Conservation (phyloP, 2,797 vertebrate genomes). For the Apogon talboti region DNA sequence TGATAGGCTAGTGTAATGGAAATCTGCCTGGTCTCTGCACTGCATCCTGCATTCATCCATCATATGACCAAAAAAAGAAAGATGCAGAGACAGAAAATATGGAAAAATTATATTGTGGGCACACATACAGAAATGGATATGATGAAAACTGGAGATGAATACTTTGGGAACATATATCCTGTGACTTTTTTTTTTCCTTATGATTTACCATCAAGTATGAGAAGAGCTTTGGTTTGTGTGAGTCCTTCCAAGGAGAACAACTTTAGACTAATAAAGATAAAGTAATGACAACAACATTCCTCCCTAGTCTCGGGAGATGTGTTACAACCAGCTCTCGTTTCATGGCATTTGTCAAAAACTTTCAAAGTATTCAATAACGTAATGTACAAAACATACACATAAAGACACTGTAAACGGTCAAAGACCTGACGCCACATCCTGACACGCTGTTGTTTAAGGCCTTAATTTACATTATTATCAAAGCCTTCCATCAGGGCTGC, state of each 20-base stretch:
- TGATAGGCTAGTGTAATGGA: not conserved
- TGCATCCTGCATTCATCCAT: slow-evolving; percentile 17
- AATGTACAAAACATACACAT: slow-evolving; percentile 24
- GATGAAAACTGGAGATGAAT: not conserved
- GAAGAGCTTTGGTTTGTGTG: not conserved
- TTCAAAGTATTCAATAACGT: slow-evolving; percentile 25
- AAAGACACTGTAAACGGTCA: slow-evolving; percentile 11
- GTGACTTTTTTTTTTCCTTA: slow-evolving; percentile 11
- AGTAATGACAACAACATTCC: slow-evolving; percentile 24
- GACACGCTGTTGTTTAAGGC: slow-evolving; percentile 25
- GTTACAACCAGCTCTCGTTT: slow-evolving; percentile 3
- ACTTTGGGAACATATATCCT: slow-evolving; percentile 1
- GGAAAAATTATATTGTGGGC: slow-evolving; percentile 11
- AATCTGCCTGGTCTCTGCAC: slow-evolving; percentile 10
- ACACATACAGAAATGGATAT: too few species aligned
- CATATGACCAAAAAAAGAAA: not conserved
- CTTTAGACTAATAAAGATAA: slow-evolving; percentile 32
- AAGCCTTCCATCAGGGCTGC: slow-evolving; percentile 15
- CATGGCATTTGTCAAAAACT: slow-evolving; percentile 26
- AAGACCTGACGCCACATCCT: slow-evolving; percentile 17
- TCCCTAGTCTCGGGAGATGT: not conserved
- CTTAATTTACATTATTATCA: slow-evolving; percentile 32
- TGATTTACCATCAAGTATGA: slow-evolving; percentile 14
- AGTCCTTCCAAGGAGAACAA: slow-evolving; percentile 16
- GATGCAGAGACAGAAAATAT: not conserved